Conservation (phyloP, 2,113 vertebrate species). For the Epinephelus lanceolatus region DNA sequence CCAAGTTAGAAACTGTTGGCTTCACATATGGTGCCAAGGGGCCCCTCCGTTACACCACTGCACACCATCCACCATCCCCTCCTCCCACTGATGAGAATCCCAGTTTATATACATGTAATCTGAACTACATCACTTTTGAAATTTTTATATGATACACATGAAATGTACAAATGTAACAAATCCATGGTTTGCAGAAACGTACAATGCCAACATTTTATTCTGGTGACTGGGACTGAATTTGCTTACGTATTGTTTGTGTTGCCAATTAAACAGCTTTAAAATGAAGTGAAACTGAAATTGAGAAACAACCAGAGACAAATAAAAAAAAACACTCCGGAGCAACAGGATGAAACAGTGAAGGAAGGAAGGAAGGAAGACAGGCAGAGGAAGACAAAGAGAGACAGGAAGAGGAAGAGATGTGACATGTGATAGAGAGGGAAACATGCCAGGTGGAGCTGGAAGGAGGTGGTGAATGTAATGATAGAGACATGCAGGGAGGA, state of each 20-base stretch:
- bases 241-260: conserved; percentile 1
- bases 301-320: conserved; percentile 16
- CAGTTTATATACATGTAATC: no score
- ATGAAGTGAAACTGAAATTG: conserved; percentile 8
- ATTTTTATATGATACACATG: no score
- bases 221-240: background rate
- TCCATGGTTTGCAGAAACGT: no score
- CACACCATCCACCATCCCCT: no score
- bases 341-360: conserved; percentile 39
- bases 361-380: conserved; percentile 28
- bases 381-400: conserved; percentile 17
- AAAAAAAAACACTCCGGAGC: conserved; percentile 32
- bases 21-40: no score
- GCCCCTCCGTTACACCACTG: no score
- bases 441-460: conserved; percentile 45
- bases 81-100: no score
- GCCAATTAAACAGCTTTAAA: background rate
- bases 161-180: no score
- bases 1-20: no score
- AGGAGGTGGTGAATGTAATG: conserved; percentile 50
- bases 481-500: conserved; percentile 32
- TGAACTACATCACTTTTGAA: no score
- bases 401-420: conserved; percentile 32
- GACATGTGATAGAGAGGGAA: conserved; percentile 40
- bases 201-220: no score